Base-by-base conservation (phyloP, 2,797 vertebrate species). In the Octomys mimax region DNA sequence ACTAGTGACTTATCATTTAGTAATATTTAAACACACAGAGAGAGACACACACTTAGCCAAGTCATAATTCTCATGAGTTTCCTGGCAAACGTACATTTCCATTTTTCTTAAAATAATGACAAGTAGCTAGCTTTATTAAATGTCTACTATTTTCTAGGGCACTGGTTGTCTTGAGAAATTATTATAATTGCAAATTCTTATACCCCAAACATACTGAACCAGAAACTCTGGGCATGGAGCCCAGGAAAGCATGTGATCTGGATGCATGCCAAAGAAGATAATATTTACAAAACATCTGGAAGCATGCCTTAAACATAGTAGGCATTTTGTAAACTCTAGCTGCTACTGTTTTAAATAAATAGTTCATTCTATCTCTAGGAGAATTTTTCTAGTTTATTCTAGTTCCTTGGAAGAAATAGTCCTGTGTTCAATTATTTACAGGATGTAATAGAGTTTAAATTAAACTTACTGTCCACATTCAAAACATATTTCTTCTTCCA, bases 81-180 rank as follows among this genome's bases (percentile, higher is more conserved):
- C 33, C 39, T 79, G 24, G 36, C 33, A 73, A 82, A 81, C 8
- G 75, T 92, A 59, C 14, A 92, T 64, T 95, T 57, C 16, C 13
- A 89, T 79, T 95, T 92, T 95, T 81, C 81, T 62, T 89, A 87
- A 90, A 95, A 93, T 91, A 92, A 10, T 84, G 91, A 91, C 33
- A 86, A 83, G n/a, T 75, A 95, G 54, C 73, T 81, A 95, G 19
- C 12, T 95, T 87, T 89, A 90, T 90, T 82, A 94, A 97, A 87
- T 46, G 7, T 39, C 7, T 85, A 57, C 39, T 93, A 22, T 90
- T 93, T 97, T 86, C 92, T 79, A 96, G 61, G 46, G 26, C 16
- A 21, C 57, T 49, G n/a, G 4, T 66, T 95, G 87, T 90, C 87
- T 82, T 92, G 88, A 93, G 82, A 96, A 93, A 87, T 57, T 59